Evolutionary conservation across 53 echinoderm and acorn worm genomes (phyloP).

Genomic region (Pentamera pediparva): DNA sequence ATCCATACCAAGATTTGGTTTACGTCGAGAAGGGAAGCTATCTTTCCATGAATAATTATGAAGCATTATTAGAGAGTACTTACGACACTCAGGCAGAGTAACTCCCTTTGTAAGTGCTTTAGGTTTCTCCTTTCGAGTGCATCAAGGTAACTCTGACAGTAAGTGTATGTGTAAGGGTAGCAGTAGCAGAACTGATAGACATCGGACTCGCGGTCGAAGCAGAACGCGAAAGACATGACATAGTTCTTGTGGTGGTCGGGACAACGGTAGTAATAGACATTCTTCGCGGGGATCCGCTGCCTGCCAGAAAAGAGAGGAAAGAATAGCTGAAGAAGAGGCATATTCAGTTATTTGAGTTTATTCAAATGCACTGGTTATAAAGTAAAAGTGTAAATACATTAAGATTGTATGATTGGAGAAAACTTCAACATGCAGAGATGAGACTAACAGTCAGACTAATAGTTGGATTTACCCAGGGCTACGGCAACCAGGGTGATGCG

Average conservation of each 20-base stretch:
- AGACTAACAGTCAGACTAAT: too few species aligned
- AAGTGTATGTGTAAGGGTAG: constrained; percentile 91
- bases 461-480: too few species aligned
- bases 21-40: too few species aligned
- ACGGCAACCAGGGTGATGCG: too few species aligned
- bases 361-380: too few species aligned
- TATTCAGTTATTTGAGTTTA: neutral
- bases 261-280: constrained; percentile 96
- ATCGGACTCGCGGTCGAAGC: constrained; percentile 87
- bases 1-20: too few species aligned
- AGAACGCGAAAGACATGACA: constrained; percentile 97
- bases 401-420: neutral
- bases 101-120: constrained; percentile 65
- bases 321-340: neutral
- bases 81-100: constrained; percentile 94
- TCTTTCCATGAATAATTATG: too few species aligned
- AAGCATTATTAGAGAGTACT: too few species aligned
- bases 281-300: constrained; percentile 97
- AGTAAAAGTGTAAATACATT: neutral
- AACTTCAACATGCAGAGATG: too few species aligned
- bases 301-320: constrained; percentile 24
- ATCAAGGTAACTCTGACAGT: constrained; percentile 75
- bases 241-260: constrained; percentile 98
- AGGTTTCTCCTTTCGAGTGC: constrained; percentile 68
- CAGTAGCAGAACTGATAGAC: constrained; percentile 95